phyloP scores from a whole-genome alignment of 2,888 invertebrate genomes.

The Corythucha ciliata region DNA sequence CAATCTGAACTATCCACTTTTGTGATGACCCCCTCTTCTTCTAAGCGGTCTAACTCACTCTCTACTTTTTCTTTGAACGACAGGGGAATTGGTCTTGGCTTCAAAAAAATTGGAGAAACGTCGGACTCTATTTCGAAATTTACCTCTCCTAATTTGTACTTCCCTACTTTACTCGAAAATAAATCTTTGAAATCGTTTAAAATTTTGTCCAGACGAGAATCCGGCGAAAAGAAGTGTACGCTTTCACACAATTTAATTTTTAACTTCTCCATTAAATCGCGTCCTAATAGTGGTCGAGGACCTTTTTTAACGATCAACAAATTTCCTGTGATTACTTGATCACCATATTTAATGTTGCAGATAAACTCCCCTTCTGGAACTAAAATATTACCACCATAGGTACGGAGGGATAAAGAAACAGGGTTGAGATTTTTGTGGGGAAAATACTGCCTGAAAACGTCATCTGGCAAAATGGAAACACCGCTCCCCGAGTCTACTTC shows the following conservation, averaged over 20 bases:
- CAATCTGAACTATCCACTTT: constrained; percentile 24
- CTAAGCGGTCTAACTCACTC: constrained; percentile 20
- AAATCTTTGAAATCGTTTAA: constrained; percentile 2
- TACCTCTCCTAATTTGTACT: constrained; percentile 8
- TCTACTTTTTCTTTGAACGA: constrained; percentile 17
- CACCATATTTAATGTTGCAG: background rate
- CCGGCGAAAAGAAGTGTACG: background rate
- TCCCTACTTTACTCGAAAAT: background rate
- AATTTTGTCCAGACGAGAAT: background rate
- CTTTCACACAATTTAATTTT: background rate
- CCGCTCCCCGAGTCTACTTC: constrained; percentile 1
- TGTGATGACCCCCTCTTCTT: constrained; percentile 20
- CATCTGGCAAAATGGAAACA: constrained; percentile 8
- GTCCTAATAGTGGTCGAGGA: background rate
- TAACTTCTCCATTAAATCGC: constrained; percentile 9
- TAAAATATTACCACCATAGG: constrained; percentile 9
- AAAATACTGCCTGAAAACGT: constrained; percentile 3
- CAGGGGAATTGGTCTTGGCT: constrained; percentile 24
- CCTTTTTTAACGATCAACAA: constrained; percentile 14
- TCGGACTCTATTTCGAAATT: background rate
- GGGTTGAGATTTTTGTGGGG: background rate
- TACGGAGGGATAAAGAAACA: background rate
- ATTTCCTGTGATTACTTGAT: background rate
- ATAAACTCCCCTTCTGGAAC: constrained; percentile 5
- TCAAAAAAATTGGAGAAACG: constrained; percentile 21